These are phyloP conservation scores for Drosophila willistoni DNA, from an alignment of 1,140 invertebrate species.

Conservation along the genomic window DNA sequence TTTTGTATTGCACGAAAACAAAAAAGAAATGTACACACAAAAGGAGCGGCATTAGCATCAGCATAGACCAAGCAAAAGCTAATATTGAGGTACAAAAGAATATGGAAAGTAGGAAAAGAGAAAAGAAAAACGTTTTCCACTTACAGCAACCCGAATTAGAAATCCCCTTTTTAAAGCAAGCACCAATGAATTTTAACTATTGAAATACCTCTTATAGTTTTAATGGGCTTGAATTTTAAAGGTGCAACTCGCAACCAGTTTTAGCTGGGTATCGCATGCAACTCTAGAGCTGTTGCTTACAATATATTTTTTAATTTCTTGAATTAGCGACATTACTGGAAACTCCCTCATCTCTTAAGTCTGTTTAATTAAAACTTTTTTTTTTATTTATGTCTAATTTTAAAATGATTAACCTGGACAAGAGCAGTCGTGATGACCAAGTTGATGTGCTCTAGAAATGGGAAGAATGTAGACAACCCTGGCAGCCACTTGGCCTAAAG, in stretches of 20 bases:
- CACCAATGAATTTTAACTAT: not conserved
- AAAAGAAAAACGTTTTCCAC: not conserved
- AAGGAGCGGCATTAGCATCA: conserved; percentile 3
- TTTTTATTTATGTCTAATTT: not conserved
- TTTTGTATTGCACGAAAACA: conserved; percentile 9
- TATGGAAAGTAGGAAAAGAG: conserved; percentile 13
- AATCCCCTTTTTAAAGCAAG: not conserved
- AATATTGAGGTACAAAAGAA: conserved; percentile 3
- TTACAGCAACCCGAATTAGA: not conserved
- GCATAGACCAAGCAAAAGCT: conserved; percentile 8
- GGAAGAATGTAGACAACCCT: conserved; percentile 10
- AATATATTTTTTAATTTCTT: too few species aligned
- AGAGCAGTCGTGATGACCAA: not conserved
- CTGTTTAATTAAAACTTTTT: too few species aligned
- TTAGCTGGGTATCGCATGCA: too few species aligned
- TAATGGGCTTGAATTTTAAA: too few species aligned
- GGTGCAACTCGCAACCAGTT: too few species aligned
- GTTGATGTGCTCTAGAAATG: not conserved
- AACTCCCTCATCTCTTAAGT: too few species aligned
- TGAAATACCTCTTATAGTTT: too few species aligned
- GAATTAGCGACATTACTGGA: too few species aligned
- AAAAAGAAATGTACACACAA: conserved; percentile 9
- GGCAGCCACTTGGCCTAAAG: conserved; percentile 38
- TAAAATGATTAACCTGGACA: not conserved
- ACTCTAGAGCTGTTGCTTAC: too few species aligned